Percentiles rank a stretch among this genome's conserved stretches.
Conservation (phyloP, 2,797 vertebrate species). For the Eulemur rubriventer region DNA sequence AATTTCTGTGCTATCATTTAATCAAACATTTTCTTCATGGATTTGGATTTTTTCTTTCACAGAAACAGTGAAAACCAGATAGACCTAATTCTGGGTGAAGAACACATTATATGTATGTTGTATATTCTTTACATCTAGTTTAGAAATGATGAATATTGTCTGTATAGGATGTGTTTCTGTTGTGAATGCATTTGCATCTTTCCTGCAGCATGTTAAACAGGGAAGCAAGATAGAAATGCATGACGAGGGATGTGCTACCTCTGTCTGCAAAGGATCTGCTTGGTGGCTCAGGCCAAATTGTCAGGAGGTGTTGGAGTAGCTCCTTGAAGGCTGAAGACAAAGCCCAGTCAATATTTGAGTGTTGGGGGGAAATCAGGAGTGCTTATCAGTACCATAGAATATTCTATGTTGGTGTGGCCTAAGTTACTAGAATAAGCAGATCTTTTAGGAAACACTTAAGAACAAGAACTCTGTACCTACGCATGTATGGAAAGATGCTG, state of each 20-base stretch:
- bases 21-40: neutral
- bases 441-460: neutral
- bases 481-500: neutral
- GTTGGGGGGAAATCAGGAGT: accelerated
- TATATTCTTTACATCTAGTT: neutral
- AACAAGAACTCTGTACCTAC: neutral
- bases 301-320: neutral
- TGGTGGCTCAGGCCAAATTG: too few relatives aligned
- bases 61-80: neutral
- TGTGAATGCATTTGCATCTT: slow-evolving; percentile 12
- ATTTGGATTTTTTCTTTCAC: neutral
- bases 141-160: slow-evolving; percentile 7
- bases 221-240: neutral
- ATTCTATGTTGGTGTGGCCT: too few relatives aligned
- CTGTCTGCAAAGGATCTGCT: neutral
- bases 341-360: neutral
- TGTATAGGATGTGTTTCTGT: neutral
- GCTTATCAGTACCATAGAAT: too few relatives aligned
- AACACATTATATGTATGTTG: neutral
- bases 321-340: neutral
- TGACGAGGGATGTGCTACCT: neutral
- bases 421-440: neutral
- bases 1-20: neutral
- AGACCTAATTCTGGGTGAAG: slow-evolving; percentile 26
- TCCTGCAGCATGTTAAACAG: neutral